Conservation (phyloP, 2,888 invertebrate genomes). For the Ernsta delagoae region DNA sequence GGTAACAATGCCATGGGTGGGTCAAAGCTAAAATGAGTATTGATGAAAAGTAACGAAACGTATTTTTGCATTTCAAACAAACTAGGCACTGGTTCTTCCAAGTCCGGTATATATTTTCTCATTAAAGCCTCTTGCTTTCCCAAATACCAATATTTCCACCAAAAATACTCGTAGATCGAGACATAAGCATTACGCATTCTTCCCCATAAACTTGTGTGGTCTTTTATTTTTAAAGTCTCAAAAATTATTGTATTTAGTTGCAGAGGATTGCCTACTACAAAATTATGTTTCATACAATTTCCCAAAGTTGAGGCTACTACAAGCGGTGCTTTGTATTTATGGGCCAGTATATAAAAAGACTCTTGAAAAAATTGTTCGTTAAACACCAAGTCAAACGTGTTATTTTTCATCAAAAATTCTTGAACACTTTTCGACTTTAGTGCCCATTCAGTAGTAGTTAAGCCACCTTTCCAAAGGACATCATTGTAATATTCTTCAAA, state of each 20-base stretch:
- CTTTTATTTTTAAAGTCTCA: constrained; percentile 62
- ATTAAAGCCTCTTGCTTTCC: constrained; percentile 64
- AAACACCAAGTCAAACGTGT: constrained; percentile 72
- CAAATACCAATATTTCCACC: constrained; percentile 69
- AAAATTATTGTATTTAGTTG: constrained; percentile 63
- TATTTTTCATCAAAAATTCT: constrained; percentile 58
- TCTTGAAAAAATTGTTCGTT: constrained; percentile 76
- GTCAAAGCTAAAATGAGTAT: constrained; percentile 80
- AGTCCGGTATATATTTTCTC: constrained; percentile 62
- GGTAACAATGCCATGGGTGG: constrained; percentile 78
- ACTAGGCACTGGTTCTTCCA: constrained; percentile 66
- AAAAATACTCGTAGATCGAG: constrained; percentile 62
- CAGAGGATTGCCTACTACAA: constrained; percentile 64
- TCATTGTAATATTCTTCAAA: constrained; percentile 15
- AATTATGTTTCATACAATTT: constrained; percentile 71
- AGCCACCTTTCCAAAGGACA: constrained; percentile 60
- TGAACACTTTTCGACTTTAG: constrained; percentile 60
- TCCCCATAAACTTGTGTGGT: constrained; percentile 81
- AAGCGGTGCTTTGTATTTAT: constrained; percentile 71
- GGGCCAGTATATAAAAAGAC: constrained; percentile 66
- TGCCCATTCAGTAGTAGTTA: constrained; percentile 61
- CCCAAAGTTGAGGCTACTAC: constrained; percentile 67
- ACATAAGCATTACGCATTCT: constrained; percentile 78
- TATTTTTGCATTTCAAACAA: constrained; percentile 69
- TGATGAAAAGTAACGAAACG: constrained; percentile 72